Conservation (phyloP, 2,888 invertebrate species). For the Drosophila mercatorum region DNA sequence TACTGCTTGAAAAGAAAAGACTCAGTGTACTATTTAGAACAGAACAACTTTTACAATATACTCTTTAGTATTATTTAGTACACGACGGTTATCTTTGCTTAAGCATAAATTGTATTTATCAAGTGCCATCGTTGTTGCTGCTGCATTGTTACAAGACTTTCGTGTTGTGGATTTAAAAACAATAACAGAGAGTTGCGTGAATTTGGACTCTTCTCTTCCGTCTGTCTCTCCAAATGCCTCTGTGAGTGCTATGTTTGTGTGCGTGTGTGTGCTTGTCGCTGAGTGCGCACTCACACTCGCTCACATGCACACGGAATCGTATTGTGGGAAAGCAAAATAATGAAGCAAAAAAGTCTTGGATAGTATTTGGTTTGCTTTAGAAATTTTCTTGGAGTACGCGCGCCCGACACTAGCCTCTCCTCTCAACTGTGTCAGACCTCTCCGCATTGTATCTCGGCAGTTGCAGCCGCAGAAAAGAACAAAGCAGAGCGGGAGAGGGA, state of each 20-base stretch:
- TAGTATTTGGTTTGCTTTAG: conserved; percentile 44
- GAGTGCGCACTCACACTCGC: conserved; percentile 35
- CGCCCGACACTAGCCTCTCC: conserved; percentile 50
- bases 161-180: conserved; percentile 57
- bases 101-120: not conserved
- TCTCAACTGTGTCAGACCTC: conserved; percentile 60
- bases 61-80: not conserved
- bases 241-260: conserved; percentile 9
- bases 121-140: conserved; percentile 7
- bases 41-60: not conserved
- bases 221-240: conserved; percentile 22
- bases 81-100: not conserved
- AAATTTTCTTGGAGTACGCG: conserved; percentile 65
- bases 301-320: conserved; percentile 23
- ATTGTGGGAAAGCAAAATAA: conserved; percentile 46
- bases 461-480: conserved; percentile 44
- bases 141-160: conserved; percentile 39
- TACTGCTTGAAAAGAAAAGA: not conserved
- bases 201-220: conserved; percentile 35
- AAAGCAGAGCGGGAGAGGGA: conserved; percentile 54
- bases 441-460: conserved; percentile 48
- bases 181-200: conserved; percentile 56
- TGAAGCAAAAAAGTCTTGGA: conserved; percentile 50
- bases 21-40: no score
- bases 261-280: conserved; percentile 9